Evolutionary conservation across 2,888 invertebrate species (phyloP).

Genomic region (Cheilosia variabilis): DNA sequence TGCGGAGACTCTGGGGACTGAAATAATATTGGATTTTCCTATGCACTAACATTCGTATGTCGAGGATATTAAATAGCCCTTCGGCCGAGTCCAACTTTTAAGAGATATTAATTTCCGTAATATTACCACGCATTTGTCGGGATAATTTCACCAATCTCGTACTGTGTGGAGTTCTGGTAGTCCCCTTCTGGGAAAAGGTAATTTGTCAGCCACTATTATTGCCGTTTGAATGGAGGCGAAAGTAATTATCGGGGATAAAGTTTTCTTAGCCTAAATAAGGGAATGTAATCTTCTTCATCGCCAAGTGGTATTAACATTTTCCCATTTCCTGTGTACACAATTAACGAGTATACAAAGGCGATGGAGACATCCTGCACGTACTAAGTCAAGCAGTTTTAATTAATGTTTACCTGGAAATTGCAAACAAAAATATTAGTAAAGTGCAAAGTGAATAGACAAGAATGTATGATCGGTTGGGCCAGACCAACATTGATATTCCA

Average conservation of each 20-base stretch:
- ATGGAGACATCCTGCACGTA: conserved; percentile 8
- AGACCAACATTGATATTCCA: conserved; percentile 15
- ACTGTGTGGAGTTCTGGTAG: conserved; percentile 12
- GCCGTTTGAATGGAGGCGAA: conserved; percentile 45
- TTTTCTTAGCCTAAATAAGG: conserved; percentile 49
- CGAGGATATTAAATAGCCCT: conserved; percentile 54
- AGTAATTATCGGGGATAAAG: conserved; percentile 64
- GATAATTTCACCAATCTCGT: conserved; percentile 13
- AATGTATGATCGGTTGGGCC: background rate
- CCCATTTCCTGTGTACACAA: conserved; percentile 42
- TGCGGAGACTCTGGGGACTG: conserved; percentile 36
- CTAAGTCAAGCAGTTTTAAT: conserved; percentile 35
- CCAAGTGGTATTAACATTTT: conserved; percentile 44
- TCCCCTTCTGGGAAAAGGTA: conserved; percentile 46
- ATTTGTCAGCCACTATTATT: conserved; percentile 60
- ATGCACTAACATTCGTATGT: conserved; percentile 46
- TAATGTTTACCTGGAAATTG: conserved; percentile 21
- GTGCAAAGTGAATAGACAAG: conserved; percentile 19
- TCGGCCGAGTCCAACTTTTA: conserved; percentile 50
- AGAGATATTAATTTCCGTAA: conserved; percentile 62
- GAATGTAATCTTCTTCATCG: conserved; percentile 39
- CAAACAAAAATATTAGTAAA: conserved; percentile 22
- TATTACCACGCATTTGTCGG: conserved; percentile 36
- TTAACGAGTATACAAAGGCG: background rate
- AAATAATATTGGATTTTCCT: conserved; percentile 53